Conservation (phyloP, 2,797 vertebrate species). For the Peromyscus attwateri region DNA sequence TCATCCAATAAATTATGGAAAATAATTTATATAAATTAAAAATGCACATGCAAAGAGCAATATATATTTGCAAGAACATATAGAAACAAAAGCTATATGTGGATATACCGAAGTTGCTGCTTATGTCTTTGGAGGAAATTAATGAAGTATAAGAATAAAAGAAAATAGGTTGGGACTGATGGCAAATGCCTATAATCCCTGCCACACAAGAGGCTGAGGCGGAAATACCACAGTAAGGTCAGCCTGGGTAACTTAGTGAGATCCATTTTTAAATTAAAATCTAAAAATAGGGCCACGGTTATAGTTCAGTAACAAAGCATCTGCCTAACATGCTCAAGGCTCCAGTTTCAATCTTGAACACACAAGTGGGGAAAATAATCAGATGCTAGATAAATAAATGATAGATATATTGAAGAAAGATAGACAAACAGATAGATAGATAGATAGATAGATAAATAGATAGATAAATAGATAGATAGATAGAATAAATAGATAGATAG, state of each 20-base stretch:
- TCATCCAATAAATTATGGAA: neutral
- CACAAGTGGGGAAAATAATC: neutral
- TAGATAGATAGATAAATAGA: neutral
- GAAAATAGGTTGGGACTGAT: neutral
- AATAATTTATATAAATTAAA: conserved; percentile 10
- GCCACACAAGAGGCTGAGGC: neutral
- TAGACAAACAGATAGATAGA: neutral
- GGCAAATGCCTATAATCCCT: neutral
- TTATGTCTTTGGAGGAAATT: neutral
- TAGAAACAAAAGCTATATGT: conserved; percentile 23
- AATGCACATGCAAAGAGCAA: neutral
- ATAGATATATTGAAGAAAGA: neutral
- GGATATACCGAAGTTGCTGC: neutral
- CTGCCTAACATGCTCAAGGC: neutral
- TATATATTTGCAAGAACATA: conserved; percentile 12
- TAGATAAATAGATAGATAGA: neutral
- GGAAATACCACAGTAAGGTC: neutral
- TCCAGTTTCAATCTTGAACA: neutral
- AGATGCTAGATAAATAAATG: neutral
- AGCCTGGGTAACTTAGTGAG: neutral
- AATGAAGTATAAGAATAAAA: neutral
- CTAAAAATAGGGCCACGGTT: neutral
- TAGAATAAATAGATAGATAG: neutral
- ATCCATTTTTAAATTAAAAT: neutral
- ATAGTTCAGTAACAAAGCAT: neutral